Conservation (phyloP, 2,113 vertebrate species). For the Mormyrus iriodes region DNA sequence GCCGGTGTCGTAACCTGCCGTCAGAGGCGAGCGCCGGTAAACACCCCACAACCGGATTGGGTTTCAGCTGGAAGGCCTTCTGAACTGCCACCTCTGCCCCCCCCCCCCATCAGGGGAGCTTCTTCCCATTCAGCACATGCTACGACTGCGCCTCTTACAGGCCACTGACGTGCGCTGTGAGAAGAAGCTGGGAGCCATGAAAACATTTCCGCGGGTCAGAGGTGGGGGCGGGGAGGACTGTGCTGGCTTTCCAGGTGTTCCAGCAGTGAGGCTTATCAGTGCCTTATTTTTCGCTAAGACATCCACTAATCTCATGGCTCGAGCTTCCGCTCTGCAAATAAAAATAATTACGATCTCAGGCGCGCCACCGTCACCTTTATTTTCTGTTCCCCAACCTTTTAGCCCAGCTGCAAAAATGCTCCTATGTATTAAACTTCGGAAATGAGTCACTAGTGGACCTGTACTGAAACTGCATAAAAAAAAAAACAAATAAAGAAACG, state of each 20-base stretch:
- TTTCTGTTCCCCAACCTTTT: not conserved
- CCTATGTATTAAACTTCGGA: not conserved
- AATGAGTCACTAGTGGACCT: not conserved
- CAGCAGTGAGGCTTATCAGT: not conserved
- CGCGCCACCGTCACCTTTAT: not conserved
- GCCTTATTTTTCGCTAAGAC: not conserved
- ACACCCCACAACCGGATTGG: slow-evolving; percentile 51
- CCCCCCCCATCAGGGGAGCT: slow-evolving; percentile 26
- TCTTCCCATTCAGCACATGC: slow-evolving; percentile 26
- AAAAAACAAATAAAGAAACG: slow-evolving; percentile 21
- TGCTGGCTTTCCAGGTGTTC: not conserved
- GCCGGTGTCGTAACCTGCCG: slow-evolving; percentile 37
- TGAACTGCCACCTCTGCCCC: not conserved
- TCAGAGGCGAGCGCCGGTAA: slow-evolving; percentile 58
- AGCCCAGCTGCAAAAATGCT: not conserved
- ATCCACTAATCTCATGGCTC: not conserved
- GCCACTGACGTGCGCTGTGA: slow-evolving; percentile 21
- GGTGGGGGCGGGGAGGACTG: not conserved
- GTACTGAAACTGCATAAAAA: not conserved
- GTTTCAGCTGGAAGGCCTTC: slow-evolving; percentile 44
- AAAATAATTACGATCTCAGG: not conserved
- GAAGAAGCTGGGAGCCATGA: not conserved
- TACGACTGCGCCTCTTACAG: slow-evolving; percentile 53
- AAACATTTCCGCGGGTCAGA: not conserved
- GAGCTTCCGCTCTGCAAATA: not conserved